These are phyloP conservation scores for Drosophila fungiperda DNA, from an alignment of 2,888 invertebrate species.

Conservation along the genomic window DNA sequence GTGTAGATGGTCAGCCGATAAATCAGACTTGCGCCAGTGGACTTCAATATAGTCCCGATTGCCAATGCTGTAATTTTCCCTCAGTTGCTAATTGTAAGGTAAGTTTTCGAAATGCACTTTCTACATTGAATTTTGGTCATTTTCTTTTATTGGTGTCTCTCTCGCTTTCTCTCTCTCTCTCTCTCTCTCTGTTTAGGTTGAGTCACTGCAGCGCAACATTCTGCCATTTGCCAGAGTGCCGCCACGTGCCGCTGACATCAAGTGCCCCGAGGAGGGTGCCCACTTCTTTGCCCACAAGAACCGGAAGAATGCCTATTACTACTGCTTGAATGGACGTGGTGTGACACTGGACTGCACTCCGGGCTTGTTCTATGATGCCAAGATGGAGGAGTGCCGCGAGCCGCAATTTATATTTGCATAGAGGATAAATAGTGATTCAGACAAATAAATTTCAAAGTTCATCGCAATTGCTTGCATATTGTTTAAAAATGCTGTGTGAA, in stretches of 20 bases:
- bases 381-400: slow-evolving; percentile 74
- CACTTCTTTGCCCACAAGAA: slow-evolving; percentile 73
- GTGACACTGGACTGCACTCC: slow-evolving; percentile 82
- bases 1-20: slow-evolving; percentile 73
- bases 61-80: slow-evolving; percentile 77
- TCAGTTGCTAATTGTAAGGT: slow-evolving; percentile 76
- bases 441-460: slow-evolving; percentile 56
- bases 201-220: slow-evolving; percentile 72
- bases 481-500: slow-evolving; percentile 23
- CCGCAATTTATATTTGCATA: slow-evolving; percentile 55
- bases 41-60: slow-evolving; percentile 70
- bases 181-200: slow-evolving; percentile 55
- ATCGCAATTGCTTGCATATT: slow-evolving; percentile 52
- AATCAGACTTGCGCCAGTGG: slow-evolving; percentile 71
- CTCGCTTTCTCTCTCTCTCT: background rate
- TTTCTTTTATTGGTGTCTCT: background rate
- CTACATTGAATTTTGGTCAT: background rate
- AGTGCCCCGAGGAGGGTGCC: slow-evolving; percentile 75
- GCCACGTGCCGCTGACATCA: slow-evolving; percentile 77
- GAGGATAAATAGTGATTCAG: slow-evolving; percentile 15
- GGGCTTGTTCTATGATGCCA: slow-evolving; percentile 79
- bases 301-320: slow-evolving; percentile 74
- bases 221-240: slow-evolving; percentile 72
- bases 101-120: slow-evolving; percentile 16
- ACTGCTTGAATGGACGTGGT: slow-evolving; percentile 81